Evolutionary conservation across 2,888 invertebrate genomes (phyloP).

Genomic region (Phasia obesa): DNA sequence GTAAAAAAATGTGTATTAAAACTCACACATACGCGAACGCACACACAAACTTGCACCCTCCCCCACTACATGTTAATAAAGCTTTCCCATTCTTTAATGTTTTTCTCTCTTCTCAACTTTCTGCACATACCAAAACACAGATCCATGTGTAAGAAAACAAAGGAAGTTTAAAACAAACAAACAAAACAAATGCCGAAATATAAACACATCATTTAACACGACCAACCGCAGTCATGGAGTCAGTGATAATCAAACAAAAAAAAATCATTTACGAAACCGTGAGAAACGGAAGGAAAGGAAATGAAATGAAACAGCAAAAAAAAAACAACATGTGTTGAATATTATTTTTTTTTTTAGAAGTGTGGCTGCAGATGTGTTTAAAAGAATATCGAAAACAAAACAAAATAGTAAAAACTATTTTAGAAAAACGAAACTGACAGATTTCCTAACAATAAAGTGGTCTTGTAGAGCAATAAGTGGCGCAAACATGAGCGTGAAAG

Average conservation of each 20-base stretch:
- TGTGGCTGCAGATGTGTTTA: constrained; percentile 17
- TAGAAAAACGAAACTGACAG: not conserved
- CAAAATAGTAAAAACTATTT: constrained; percentile 65
- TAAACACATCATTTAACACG: constrained; percentile 2
- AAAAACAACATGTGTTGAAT: constrained; percentile 59
- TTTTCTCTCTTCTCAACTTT: constrained; percentile 13
- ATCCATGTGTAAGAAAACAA: constrained; percentile 34
- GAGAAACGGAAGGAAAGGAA: constrained; percentile 37
- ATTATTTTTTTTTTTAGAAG: not conserved
- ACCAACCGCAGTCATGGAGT: not conserved
- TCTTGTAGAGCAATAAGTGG: not conserved
- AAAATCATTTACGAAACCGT: constrained; percentile 34
- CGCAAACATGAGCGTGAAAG: not conserved
- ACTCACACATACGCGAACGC: not conserved
- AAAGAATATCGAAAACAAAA: constrained; percentile 68
- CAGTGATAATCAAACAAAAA: not conserved
- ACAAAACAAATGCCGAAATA: not conserved
- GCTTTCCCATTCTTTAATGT: not conserved
- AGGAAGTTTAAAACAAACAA: constrained; percentile 37
- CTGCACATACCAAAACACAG: constrained; percentile 28
- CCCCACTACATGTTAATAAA: not conserved
- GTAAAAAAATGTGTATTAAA: too few species aligned
- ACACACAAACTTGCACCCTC: not conserved
- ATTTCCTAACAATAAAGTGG: not conserved
- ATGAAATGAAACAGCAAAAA: constrained; percentile 33